Base-by-base conservation (phyloP, 2,113 vertebrate genomes). In the Cryptotis parvus region DNA sequence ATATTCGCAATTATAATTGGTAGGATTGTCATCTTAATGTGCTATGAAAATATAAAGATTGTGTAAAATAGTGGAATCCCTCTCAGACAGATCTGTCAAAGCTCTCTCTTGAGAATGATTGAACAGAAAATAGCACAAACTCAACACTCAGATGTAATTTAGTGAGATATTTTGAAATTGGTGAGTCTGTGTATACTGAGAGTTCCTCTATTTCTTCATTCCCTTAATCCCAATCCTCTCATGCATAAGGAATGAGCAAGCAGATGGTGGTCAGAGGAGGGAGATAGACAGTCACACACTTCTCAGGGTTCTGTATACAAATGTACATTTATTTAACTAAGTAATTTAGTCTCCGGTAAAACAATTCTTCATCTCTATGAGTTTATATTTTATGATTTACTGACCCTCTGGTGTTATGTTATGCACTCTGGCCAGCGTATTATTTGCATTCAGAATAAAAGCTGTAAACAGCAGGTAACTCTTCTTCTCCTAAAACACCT, bases 361-460 rank as follows among this genome's bases (percentile, higher is more conserved):
- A 45, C 86, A 24, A 35, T 37, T 55, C 24, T 61, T 35, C 37
- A 65, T 45, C 11, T 2, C 92, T 89, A 87, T 1, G 0, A 49
- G 43, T 31, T 49, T 49, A 49, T 49, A 29, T 45, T 45, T 45
- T 45, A 45, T 45, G 11, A 11, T 45, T 45, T 45, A 45, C 6
- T 45, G 43, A 45, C 43, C 11, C 43, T 45, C 6, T 7, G 43
- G n/a, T n/a, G n/a, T n/a, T n/a, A n/a, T n/a, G n/a, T 31, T n/a
- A 6, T 20, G 31, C 24, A 49, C 7, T 77, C 27, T 65, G 63
- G 39, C 35, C 68, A 69, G 3, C 37, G 52, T 89, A 9, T 49
- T 22, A 33, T 89, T 83, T 87, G 0, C 29, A 9, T 6, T n/a
- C 22, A 93, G 75, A 52, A 91, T 89, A 65, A 63, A 78, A 90